Conservation (phyloP, 53 echinoderm and acorn worm genomes). For the Paracentrotus lividus region DNA sequence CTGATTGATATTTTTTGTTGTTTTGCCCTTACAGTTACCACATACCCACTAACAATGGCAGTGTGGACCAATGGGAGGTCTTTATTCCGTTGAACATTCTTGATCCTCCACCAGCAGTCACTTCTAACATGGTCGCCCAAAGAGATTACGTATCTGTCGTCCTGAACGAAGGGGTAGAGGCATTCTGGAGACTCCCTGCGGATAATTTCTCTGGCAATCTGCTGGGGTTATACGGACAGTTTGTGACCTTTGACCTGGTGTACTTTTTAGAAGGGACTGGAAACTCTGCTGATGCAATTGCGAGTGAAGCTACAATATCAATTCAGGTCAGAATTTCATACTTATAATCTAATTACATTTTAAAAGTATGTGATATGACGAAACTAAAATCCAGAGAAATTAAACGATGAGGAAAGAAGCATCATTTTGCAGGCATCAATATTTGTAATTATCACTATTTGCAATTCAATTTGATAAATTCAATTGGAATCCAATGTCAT, state of each 20-base stretch:
- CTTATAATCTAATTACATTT: too few species aligned
- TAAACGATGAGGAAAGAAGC: too few species aligned
- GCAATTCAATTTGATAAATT: too few species aligned
- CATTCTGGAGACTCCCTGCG: conserved; percentile 76
- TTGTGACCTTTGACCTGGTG: conserved; percentile 72
- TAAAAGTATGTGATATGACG: too few species aligned
- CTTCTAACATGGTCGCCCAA: conserved; percentile 30
- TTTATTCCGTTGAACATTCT: conserved; percentile 20
- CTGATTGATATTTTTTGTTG: not conserved
- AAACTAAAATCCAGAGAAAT: too few species aligned
- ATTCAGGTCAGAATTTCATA: conserved; percentile 75
- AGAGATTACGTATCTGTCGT: conserved; percentile 53
- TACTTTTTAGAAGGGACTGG: conserved; percentile 64
- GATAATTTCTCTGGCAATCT: conserved; percentile 76
- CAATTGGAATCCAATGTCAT: too few species aligned
- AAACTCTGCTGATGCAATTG: not conserved
- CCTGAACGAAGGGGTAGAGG: conserved; percentile 59
- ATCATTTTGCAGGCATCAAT: too few species aligned
- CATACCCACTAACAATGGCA: conserved; percentile 67
- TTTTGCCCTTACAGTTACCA: conserved; percentile 64
- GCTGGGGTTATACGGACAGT: conserved; percentile 81
- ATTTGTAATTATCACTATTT: too few species aligned
- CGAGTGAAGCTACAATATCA: conserved; percentile 52
- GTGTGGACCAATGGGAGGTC: conserved; percentile 68
- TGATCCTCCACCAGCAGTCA: conserved; percentile 13